Conservation (phyloP, 30 jellyfish, hydroid and myxozoan species). For the Catostylus mosaicus region DNA sequence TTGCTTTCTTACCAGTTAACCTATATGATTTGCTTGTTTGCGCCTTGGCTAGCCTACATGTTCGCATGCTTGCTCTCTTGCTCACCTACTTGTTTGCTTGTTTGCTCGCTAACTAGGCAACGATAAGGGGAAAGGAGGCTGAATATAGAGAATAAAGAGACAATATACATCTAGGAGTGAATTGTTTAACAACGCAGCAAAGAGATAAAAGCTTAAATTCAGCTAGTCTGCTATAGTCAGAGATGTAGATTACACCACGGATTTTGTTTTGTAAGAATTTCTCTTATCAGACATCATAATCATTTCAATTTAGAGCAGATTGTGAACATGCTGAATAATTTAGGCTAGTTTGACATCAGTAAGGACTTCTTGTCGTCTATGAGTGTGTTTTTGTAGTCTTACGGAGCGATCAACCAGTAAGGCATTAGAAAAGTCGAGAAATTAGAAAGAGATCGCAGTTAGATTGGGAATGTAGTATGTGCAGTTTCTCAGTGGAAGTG, state of each 20-base stretch:
- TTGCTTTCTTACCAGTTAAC: no score
- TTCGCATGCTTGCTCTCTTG: no score
- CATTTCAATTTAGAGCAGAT: not conserved
- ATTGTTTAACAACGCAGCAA: no score
- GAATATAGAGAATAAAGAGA: no score
- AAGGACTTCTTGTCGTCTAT: slow-evolving; percentile 14
- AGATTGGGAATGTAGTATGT: slow-evolving; percentile 3
- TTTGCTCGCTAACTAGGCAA: no score
- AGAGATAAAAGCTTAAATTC: not conserved
- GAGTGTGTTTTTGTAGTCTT: not conserved
- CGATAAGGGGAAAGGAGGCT: no score
- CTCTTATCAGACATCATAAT: not conserved
- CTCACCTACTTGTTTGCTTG: no score
- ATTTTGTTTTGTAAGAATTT: not conserved
- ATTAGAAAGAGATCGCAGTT: slow-evolving; percentile 8
- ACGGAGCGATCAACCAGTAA: not conserved
- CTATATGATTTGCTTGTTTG: no score
- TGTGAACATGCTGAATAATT: not conserved
- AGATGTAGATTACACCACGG: not conserved
- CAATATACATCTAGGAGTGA: no score
- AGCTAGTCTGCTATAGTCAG: not conserved
- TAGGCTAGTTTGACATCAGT: not conserved
- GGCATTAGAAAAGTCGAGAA: not conserved
- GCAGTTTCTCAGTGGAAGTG: slow-evolving; percentile 11
- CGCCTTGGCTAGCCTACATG: no score